These are phyloP conservation scores for Trachurus trachurus DNA, from an alignment of 2,797 vertebrate species.

Conservation along the genomic window DNA sequence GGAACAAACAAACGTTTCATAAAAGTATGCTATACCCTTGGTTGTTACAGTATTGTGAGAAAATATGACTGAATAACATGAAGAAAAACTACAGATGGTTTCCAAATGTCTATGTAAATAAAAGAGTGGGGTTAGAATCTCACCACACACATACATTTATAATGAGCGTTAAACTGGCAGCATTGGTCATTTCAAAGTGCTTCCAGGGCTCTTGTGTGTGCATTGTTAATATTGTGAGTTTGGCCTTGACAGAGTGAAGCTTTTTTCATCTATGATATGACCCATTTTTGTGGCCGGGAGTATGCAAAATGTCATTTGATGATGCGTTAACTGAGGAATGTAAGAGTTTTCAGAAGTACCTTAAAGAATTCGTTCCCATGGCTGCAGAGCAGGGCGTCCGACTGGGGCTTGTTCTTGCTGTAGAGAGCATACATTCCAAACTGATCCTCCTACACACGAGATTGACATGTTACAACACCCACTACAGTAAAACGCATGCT, in stretches of 20 bases:
- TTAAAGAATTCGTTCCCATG: constrained; percentile 91
- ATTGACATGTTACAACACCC: constrained; percentile 75
- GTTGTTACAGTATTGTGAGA: not conserved
- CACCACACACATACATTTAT: not conserved
- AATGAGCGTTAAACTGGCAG: not conserved
- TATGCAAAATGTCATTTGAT: not conserved
- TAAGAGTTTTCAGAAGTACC: constrained; percentile 80
- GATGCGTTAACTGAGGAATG: constrained; percentile 38
- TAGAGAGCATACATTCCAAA: constrained; percentile 92
- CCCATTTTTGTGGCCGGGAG: not conserved
- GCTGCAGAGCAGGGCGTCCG: constrained; percentile 88
- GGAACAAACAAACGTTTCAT: not conserved
- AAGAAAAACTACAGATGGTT: not conserved
- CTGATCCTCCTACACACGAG: constrained; percentile 88
- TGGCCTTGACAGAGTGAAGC: not conserved
- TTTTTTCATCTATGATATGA: not conserved
- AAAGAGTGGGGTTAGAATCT: not conserved
- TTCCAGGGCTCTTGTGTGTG: not conserved
- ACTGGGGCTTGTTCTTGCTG: constrained; percentile 93
- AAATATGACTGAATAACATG: not conserved
- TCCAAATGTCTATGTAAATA: not conserved
- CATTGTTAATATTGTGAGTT: not conserved
- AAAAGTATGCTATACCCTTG: not conserved
- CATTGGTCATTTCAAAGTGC: not conserved
- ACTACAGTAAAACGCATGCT: constrained; percentile 50